These are phyloP conservation scores for Tonatia bakeri DNA, from an alignment of 2,113 vertebrate species.

Conservation along the genomic window DNA sequence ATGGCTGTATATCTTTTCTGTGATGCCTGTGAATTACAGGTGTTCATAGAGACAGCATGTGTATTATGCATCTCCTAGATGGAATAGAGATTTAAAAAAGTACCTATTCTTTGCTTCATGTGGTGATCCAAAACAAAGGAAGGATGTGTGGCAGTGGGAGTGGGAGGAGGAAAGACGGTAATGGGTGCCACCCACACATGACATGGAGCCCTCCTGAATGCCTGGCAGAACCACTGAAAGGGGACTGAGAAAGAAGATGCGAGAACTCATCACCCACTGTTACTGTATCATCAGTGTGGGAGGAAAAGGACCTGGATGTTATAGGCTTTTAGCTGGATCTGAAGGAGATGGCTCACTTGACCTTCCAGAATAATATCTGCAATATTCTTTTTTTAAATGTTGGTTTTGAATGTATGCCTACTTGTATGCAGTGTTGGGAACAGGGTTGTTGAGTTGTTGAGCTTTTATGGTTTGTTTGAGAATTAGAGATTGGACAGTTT, in stretches of 20 bases:
- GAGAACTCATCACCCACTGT: constrained; percentile 49
- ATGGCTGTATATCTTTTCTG: constrained; percentile 50
- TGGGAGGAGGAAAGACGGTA: background rate
- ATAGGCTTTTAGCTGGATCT: constrained; percentile 51
- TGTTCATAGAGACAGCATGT: constrained; percentile 43
- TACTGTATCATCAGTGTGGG: constrained; percentile 28
- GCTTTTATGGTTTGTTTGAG: background rate
- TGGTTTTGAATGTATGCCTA: constrained; percentile 26
- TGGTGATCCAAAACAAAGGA: constrained; percentile 47
- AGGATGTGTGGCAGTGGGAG: background rate
- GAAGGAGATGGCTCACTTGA: constrained; percentile 59
- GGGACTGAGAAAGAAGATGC: constrained; percentile 63
- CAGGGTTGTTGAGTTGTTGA: background rate
- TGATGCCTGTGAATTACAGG: background rate
- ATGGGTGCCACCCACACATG: constrained; percentile 46
- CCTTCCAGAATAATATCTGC: constrained; percentile 46
- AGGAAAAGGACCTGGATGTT: constrained; percentile 31
- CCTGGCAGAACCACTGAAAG: constrained; percentile 57
- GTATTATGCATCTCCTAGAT: constrained; percentile 61
- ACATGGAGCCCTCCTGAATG: constrained; percentile 48
- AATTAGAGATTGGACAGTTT: constrained; percentile 29
- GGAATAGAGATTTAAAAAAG: constrained; percentile 49
- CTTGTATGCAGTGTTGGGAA: constrained; percentile 19
- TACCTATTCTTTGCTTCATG: constrained; percentile 3
- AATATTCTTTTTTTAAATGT: background rate